These are phyloP conservation scores for Lepus oiostolus DNA, from an alignment of 2,797 vertebrate genomes.

Conservation along the genomic window DNA sequence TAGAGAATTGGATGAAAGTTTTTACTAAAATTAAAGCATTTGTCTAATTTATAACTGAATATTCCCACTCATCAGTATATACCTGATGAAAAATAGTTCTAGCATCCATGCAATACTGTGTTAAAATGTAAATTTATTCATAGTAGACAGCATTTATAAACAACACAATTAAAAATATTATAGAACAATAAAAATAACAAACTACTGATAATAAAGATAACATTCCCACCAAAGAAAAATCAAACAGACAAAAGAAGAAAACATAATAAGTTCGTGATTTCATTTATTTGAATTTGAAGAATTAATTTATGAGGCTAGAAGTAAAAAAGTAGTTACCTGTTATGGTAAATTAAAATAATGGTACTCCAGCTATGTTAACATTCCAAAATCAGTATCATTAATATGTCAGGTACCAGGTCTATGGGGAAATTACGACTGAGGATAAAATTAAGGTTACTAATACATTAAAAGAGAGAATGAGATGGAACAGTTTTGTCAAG, in stretches of 20 bases:
- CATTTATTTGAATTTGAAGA: not conserved
- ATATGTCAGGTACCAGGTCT: not conserved
- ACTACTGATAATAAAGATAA: not conserved
- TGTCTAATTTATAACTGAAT: not conserved
- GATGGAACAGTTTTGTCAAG: no score
- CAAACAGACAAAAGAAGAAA: not conserved
- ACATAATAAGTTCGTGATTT: not conserved
- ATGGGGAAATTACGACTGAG: not conserved
- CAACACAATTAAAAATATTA: not conserved
- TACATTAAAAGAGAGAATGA: not conserved
- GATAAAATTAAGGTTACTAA: not conserved
- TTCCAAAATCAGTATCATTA: not conserved
- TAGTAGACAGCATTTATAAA: conserved; percentile 12
- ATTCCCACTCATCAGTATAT: not conserved
- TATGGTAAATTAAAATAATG: not conserved
- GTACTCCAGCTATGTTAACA: not conserved
- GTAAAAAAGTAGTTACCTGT: not conserved
- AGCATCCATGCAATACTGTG: not conserved
- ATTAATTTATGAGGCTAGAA: not conserved
- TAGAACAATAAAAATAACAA: not conserved
- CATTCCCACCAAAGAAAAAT: not conserved
- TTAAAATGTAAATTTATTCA: not conserved
- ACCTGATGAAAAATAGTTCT: not conserved
- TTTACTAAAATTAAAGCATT: not conserved
- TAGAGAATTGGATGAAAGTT: not conserved